Conservation (phyloP, 2,888 invertebrate species). For the Epistrophe eligans region DNA sequence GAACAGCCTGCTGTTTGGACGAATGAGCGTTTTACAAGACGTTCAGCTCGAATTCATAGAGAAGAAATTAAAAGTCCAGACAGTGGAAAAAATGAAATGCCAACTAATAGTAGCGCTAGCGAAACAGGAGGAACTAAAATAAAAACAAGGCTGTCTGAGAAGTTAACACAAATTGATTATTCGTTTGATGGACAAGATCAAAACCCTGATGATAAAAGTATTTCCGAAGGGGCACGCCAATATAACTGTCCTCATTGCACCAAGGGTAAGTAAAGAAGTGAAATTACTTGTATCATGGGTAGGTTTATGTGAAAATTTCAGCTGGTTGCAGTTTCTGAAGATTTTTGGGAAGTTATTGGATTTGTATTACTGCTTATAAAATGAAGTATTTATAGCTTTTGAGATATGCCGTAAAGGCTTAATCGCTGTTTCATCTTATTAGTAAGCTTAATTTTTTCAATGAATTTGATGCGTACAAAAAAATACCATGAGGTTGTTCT, state of each 20-base stretch:
- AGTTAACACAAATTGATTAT: neutral
- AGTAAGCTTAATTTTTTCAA: too few species aligned
- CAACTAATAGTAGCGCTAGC: too few species aligned
- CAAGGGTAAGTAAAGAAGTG: neutral
- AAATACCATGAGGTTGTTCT: too few species aligned
- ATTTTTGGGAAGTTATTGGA: too few species aligned
- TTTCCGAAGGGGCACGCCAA: neutral
- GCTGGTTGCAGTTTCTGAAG: too few species aligned
- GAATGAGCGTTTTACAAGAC: slow-evolving; percentile 20
- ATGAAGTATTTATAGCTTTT: too few species aligned
- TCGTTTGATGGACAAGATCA: neutral
- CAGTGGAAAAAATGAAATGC: neutral
- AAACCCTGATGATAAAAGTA: neutral
- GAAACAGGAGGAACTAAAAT: neutral
- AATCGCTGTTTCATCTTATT: too few species aligned
- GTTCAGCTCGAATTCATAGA: slow-evolving; percentile 14
- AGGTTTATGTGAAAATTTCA: neutral
- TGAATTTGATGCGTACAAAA: too few species aligned
- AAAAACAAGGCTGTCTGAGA: slow-evolving; percentile 1
- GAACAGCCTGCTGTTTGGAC: neutral
- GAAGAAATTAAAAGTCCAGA: slow-evolving; percentile 10
- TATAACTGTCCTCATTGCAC: slow-evolving; percentile 26
- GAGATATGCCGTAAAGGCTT: too few species aligned
- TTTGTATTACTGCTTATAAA: too few species aligned
- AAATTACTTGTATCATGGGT: neutral